phyloP scores from a whole-genome alignment of 2,113 vertebrate species.

The Dinomys branickii region DNA sequence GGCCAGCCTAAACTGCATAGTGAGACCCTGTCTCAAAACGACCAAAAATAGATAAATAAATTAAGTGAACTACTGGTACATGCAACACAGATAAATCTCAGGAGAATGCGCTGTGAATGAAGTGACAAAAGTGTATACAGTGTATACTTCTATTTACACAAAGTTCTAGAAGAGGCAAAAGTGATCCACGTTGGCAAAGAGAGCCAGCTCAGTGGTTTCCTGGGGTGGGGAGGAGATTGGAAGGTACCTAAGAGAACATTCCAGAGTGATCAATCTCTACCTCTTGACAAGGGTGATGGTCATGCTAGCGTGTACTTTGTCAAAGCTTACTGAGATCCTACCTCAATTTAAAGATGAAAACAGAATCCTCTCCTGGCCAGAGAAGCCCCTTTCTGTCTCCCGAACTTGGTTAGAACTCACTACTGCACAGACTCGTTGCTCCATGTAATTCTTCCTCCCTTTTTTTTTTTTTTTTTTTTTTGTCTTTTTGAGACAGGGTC shows the following conservation, averaged over 20 bases:
- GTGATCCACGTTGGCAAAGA: not conserved
- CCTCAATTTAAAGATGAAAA: not conserved
- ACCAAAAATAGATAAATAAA: too few relatives aligned
- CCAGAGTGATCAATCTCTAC: not conserved
- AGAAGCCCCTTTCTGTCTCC: not conserved
- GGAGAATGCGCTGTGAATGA: not conserved
- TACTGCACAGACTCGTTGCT: not conserved
- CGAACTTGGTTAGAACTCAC: not conserved
- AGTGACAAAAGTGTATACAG: not conserved
- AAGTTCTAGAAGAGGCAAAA: not conserved
- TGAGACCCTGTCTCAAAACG: too few relatives aligned
- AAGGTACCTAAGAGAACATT: not conserved
- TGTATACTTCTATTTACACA: not conserved
- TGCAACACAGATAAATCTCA: not conserved
- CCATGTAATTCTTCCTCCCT: not conserved
- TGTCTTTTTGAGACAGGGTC: too few relatives aligned
- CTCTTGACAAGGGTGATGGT: not conserved
- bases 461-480: not conserved
- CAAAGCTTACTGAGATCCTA: not conserved
- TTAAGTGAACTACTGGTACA: not conserved
- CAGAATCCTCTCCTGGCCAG: not conserved
- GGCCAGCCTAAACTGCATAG: too few relatives aligned
- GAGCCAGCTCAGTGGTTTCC: not conserved
- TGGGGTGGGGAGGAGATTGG: not conserved
- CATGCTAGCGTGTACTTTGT: not conserved